Evolutionary conservation across 1,140 invertebrate species (phyloP).

Genomic region (Limonius californicus): DNA sequence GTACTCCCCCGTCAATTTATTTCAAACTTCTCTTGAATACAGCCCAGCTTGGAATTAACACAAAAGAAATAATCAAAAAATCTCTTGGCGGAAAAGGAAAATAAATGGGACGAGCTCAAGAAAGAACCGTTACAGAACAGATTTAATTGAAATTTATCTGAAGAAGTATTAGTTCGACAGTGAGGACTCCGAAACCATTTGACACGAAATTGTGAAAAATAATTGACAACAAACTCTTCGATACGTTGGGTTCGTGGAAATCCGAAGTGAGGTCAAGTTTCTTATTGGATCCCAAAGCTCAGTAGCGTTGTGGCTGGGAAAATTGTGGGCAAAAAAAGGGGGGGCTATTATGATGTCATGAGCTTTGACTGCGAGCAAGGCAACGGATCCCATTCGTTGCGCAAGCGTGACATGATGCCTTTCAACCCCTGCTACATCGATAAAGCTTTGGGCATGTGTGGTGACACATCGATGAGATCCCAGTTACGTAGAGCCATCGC

Average conservation of each 20-base stretch:
- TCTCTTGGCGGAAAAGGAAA: conserved; percentile 71
- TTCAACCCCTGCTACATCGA: no score
- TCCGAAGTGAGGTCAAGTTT: conserved; percentile 76
- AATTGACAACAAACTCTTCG: conserved; percentile 83
- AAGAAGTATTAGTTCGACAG: conserved; percentile 93
- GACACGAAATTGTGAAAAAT: conserved; percentile 84
- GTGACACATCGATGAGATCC: no score
- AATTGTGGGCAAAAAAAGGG: no score
- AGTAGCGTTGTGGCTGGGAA: no score
- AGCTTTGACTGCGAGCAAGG: no score
- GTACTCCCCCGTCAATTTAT: conserved; percentile 66
- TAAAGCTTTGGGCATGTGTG: no score
- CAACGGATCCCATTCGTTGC: no score
- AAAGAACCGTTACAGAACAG: conserved; percentile 69
- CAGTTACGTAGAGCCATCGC: no score
- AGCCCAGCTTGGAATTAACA: conserved; percentile 86
- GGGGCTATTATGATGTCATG: no score
- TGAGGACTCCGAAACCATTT: conserved; percentile 80
- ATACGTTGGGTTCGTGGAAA: conserved; percentile 87
- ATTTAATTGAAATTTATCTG: conserved; percentile 78
- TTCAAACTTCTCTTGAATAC: conserved; percentile 83
- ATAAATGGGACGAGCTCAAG: conserved; percentile 77
- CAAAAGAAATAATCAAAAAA: conserved; percentile 79
- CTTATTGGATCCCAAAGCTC: no score
- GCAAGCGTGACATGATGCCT: no score